A percentile compares a stretch with the other conserved stretches of the same genome.
These are phyloP conservation scores for Petrocephalus sullivani DNA, from an alignment of 2,797 vertebrate genomes.

Conservation along the genomic window DNA sequence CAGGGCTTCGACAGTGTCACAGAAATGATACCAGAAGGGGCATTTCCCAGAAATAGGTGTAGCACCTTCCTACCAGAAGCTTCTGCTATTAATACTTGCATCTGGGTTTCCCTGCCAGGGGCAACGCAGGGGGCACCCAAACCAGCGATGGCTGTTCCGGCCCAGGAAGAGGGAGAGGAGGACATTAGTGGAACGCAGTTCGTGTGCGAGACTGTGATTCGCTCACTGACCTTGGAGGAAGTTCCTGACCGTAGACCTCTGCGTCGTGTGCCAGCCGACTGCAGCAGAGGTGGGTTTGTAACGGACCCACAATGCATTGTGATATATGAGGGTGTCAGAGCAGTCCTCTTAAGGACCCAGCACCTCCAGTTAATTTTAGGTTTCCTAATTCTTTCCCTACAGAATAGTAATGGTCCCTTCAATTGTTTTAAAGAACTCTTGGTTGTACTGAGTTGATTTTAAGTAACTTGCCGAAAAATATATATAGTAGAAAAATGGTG, in stretches of 20 bases:
- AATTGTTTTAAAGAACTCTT: neutral
- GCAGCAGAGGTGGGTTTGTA: constrained; percentile 61
- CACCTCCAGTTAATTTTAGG: neutral
- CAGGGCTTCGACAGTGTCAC: neutral
- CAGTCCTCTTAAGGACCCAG: neutral
- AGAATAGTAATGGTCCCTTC: too few species aligned
- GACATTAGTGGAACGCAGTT: constrained; percentile 97
- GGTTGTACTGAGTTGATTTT: neutral
- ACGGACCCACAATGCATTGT: neutral
- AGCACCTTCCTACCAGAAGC: neutral
- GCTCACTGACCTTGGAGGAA: constrained; percentile 89
- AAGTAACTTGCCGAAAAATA: neutral
- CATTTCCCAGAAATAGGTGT: neutral
- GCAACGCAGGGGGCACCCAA: constrained; percentile 40
- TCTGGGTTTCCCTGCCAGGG: constrained; percentile 43
- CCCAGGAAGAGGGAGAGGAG: constrained; percentile 80
- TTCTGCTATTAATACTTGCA: neutral
- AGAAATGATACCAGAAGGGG: neutral
- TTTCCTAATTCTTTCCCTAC: neutral
- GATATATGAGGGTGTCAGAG: neutral
- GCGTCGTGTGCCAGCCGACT: constrained; percentile 52
- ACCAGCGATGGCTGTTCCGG: constrained; percentile 51
- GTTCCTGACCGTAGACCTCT: constrained; percentile 84
- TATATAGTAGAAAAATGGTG: neutral
- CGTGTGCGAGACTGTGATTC: constrained; percentile 94